phyloP scores from a whole-genome alignment of 1,140 invertebrate species.

The Zaprionus davidi region DNA sequence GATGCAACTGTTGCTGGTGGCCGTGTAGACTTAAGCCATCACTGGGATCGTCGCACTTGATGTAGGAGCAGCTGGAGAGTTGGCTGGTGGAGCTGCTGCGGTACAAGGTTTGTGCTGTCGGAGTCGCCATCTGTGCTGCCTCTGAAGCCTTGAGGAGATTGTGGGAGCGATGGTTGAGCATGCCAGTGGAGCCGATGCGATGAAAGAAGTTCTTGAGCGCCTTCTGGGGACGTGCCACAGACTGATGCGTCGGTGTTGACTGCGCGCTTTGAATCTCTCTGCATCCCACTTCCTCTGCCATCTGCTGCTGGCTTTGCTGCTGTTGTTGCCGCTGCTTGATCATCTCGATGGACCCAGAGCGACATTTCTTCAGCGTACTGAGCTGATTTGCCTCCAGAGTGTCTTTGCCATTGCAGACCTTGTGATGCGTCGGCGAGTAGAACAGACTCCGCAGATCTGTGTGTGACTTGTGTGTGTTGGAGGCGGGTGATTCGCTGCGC shows the following conservation, averaged over 20 bases:
- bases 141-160: slow-evolving; percentile 83
- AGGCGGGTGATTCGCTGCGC: slow-evolving; percentile 85
- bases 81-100: slow-evolving; percentile 91
- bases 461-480: slow-evolving; percentile 85
- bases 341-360: slow-evolving; percentile 76
- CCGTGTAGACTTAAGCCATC: slow-evolving; percentile 89
- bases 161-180: slow-evolving; percentile 87
- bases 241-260: slow-evolving; percentile 63
- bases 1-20: slow-evolving; percentile 52
- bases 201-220: slow-evolving; percentile 90
- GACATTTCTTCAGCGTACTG: slow-evolving; percentile 77
- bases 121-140: slow-evolving; percentile 71
- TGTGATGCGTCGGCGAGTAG: slow-evolving; percentile 75
- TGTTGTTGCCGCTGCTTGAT: slow-evolving; percentile 73
- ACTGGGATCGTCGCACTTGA: slow-evolving; percentile 91
- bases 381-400: slow-evolving; percentile 50
- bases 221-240: slow-evolving; percentile 71
- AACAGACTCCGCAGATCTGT: slow-evolving; percentile 78
- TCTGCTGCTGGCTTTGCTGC: slow-evolving; percentile 39
- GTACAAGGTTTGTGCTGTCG: slow-evolving; percentile 86
- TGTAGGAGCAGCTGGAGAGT: slow-evolving; percentile 88
- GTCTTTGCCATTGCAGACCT: slow-evolving; percentile 33
- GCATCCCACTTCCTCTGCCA: slow-evolving; percentile 24
- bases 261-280: slow-evolving; percentile 67
- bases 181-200: slow-evolving; percentile 90